Conservation (phyloP, 1,140 invertebrate genomes). For the Belonocnema kinseyi region DNA sequence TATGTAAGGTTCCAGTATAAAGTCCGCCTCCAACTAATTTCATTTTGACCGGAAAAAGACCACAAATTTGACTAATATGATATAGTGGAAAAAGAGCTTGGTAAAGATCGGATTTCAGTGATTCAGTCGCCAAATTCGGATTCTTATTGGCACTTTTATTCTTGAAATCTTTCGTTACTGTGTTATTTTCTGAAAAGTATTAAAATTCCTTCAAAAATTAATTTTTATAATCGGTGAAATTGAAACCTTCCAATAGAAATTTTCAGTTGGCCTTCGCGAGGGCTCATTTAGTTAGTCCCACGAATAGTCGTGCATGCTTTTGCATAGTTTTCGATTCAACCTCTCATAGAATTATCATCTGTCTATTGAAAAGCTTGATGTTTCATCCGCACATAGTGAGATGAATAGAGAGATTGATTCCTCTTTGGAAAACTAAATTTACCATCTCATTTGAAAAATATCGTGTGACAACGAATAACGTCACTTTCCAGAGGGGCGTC, state of each 20-base stretch:
- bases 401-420: too few relatives aligned
- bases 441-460: too few relatives aligned
- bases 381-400: too few relatives aligned
- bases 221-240: not conserved
- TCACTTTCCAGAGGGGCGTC: too few relatives aligned
- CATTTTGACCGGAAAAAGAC: constrained; percentile 57
- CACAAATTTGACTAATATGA: constrained; percentile 61
- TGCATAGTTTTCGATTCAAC: too few relatives aligned
- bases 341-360: too few relatives aligned
- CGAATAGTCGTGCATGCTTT: too few relatives aligned
- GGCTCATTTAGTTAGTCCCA: too few relatives aligned
- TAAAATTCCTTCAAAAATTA: not conserved
- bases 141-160: not conserved
- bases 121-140: not conserved
- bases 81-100: constrained; percentile 63
- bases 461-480: too few relatives aligned
- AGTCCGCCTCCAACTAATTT: constrained; percentile 51
- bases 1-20: constrained; percentile 51
- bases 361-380: too few relatives aligned
- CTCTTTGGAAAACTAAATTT: too few relatives aligned
- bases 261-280: too few relatives aligned
- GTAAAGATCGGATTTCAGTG: constrained; percentile 52
- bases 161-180: not conserved
- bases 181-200: not conserved
- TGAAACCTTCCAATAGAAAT: not conserved